Percentiles rank a stretch among this genome's conserved stretches.
Conservation (phyloP, 2,113 vertebrate species). For the Pachycephala philippinensis region DNA sequence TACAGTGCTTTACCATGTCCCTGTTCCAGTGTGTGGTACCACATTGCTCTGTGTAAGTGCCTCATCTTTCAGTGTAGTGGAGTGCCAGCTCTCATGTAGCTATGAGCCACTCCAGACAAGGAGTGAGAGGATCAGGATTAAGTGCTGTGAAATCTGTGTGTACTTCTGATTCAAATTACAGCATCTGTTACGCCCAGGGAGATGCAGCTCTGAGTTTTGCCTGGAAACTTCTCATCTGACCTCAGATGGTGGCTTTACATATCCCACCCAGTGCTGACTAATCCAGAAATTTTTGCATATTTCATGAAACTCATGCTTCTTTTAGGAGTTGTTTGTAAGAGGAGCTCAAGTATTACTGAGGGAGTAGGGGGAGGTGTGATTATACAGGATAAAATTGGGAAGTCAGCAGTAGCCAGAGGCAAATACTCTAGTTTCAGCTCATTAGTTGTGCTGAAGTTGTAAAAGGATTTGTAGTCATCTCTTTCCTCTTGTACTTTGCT, state of each 20-base stretch:
- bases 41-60: neutral
- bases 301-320: neutral
- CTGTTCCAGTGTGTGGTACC: neutral
- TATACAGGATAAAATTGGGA: neutral
- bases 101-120: neutral
- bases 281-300: neutral
- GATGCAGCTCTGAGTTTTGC: neutral
- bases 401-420: neutral
- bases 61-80: neutral
- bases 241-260: neutral
- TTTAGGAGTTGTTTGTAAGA: neutral
- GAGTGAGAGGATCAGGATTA: neutral
- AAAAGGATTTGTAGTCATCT: neutral
- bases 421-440: neutral
- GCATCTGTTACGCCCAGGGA: neutral
- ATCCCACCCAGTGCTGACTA: neutral
- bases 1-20: accelerated
- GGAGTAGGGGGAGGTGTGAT: neutral
- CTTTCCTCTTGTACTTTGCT: neutral
- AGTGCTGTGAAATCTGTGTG: neutral
- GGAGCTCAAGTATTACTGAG: neutral
- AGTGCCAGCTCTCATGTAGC: neutral
- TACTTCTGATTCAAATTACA: neutral
- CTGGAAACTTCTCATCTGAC: neutral
- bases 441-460: neutral